Evolutionary conservation across 2,888 invertebrate genomes (phyloP).

Genomic region (Hypomecis atomaria): DNA sequence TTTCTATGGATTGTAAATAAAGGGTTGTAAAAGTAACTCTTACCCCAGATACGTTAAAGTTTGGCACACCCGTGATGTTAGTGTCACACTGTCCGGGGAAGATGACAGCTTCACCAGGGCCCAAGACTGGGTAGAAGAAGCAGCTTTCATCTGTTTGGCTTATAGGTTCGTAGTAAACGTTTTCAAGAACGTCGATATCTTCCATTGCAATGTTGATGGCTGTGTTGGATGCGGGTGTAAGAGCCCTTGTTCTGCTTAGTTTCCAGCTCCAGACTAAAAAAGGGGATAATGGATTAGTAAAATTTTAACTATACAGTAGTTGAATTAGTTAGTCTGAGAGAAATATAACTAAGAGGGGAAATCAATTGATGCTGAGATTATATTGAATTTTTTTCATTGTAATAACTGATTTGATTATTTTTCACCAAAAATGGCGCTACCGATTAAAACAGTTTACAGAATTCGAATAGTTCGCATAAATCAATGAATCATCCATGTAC

Average conservation of each 20-base stretch:
- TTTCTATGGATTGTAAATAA: background rate
- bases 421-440: no score
- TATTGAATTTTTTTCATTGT: no score
- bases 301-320: background rate
- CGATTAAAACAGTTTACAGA: no score
- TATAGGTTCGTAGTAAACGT: conserved; percentile 57
- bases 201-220: conserved; percentile 56
- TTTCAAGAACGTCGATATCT: conserved; percentile 53
- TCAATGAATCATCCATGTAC: no score
- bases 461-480: no score
- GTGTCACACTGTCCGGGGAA: conserved; percentile 63
- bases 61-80: conserved; percentile 53
- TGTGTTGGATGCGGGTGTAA: conserved; percentile 45
- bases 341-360: no score
- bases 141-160: conserved; percentile 59
- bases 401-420: no score
- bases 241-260: conserved; percentile 57
- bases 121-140: conserved; percentile 61
- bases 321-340: no score
- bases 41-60: conserved; percentile 57
- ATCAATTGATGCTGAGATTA: no score
- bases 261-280: conserved; percentile 70
- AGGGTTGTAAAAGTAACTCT: conserved; percentile 38
- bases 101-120: conserved; percentile 53
- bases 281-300: background rate